These are phyloP conservation scores for Polyodon spathula DNA, from an alignment of 2,113 vertebrate species.

Conservation along the genomic window DNA sequence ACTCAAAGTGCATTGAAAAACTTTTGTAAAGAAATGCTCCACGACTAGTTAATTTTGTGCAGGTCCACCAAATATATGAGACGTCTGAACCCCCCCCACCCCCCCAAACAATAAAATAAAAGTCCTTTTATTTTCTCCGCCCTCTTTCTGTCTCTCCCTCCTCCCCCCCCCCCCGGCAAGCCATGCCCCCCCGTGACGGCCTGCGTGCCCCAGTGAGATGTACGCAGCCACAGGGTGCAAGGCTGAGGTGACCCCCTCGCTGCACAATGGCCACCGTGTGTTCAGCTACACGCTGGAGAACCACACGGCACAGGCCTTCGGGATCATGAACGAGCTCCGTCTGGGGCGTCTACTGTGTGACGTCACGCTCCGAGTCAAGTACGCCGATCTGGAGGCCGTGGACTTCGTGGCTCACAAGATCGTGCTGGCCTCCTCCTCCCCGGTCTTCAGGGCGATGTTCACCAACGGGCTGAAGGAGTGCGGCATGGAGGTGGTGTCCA, in stretches of 20 bases:
- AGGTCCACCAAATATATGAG: too few relatives aligned
- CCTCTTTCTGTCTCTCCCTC: too few relatives aligned
- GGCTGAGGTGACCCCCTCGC: conserved; percentile 85
- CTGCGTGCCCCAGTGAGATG: conserved; percentile 46
- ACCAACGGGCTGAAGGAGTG: conserved; percentile 80
- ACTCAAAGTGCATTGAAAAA: too few relatives aligned
- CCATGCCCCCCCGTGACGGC: too few relatives aligned
- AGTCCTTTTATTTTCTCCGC: too few relatives aligned
- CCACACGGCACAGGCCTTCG: conserved; percentile 77
- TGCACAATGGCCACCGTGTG: conserved; percentile 69
- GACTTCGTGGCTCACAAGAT: conserved; percentile 84
- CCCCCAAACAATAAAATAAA: too few relatives aligned
- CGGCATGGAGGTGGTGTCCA: conserved; percentile 81
- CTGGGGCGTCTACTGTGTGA: conserved; percentile 79
- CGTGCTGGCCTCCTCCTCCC: conserved; percentile 82
- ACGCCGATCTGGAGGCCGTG: conserved; percentile 57
- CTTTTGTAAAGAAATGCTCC: too few relatives aligned
- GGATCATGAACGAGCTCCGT: conserved; percentile 87
- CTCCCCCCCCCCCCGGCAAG: too few relatives aligned
- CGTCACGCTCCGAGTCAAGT: conserved; percentile 77
- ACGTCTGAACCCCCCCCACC: too few relatives aligned
- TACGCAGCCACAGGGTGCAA: conserved; percentile 67
- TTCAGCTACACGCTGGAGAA: conserved; percentile 84
- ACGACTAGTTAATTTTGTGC: too few relatives aligned
- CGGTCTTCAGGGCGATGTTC: conserved; percentile 91